Percentiles rank a stretch among this genome's conserved stretches.
Evolutionary conservation across 2,113 vertebrate genomes (phyloP).

Genomic region (Rhagologus leucostigma): DNA sequence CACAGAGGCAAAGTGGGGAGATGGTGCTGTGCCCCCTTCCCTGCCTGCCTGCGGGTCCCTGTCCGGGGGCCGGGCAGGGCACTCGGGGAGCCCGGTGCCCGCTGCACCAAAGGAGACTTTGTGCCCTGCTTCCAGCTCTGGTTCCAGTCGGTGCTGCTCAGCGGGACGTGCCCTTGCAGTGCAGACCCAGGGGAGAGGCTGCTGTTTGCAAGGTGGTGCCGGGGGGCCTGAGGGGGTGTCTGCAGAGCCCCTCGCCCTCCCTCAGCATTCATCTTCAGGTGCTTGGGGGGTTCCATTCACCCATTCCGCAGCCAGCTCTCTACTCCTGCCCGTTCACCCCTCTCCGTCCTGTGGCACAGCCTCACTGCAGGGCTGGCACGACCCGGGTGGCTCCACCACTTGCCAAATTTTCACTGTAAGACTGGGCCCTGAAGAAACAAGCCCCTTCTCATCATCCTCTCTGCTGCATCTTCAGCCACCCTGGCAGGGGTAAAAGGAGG

Average conservation of each 20-base stretch:
- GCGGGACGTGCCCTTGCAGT: background rate
- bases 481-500: background rate
- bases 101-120: fast-evolving
- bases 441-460: background rate
- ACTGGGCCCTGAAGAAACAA: background rate
- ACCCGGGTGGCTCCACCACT: fast-evolving
- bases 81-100: background rate
- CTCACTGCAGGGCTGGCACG: background rate
- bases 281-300: background rate
- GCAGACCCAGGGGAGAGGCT: background rate
- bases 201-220: background rate
- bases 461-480: background rate
- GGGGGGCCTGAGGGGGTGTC: background rate
- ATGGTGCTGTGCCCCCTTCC: background rate
- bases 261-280: background rate
- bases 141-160: background rate
- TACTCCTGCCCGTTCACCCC: fast-evolving
- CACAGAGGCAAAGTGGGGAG: fast-evolving
- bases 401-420: background rate
- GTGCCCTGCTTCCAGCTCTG: background rate
- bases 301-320: background rate
- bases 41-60: background rate
- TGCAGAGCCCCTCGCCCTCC: background rate
- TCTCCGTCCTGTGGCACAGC: background rate
- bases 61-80: background rate